phyloP scores from a whole-genome alignment of 2,888 invertebrate genomes.

The Stenotaenia linearis region DNA sequence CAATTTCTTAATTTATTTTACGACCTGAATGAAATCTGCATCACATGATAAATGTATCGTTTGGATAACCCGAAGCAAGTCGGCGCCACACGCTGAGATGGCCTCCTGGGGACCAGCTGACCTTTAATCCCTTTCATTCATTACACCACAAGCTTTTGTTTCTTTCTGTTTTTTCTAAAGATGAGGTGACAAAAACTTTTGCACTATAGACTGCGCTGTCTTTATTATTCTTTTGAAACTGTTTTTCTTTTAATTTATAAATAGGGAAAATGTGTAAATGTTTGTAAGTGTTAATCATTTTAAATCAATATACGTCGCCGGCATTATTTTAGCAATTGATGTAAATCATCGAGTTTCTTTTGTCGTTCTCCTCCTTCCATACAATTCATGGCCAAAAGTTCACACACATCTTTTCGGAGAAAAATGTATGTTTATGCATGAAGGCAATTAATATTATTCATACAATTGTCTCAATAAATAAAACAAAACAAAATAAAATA shows the following conservation, averaged over 20 bases:
- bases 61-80: background rate
- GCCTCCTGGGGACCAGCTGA: constrained; percentile 17
- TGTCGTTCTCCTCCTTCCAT: background rate
- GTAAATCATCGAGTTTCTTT: background rate
- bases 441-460: constrained; percentile 15
- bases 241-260: no score
- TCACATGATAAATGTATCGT: constrained; percentile 19
- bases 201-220: no score
- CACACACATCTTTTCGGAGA: background rate
- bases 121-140: constrained; percentile 15
- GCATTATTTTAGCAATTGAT: background rate
- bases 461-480: background rate
- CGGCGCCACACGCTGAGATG: constrained; percentile 3
- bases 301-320: background rate
- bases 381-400: constrained; percentile 13
- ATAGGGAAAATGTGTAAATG: no score
- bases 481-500: background rate
- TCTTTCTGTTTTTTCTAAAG: background rate
- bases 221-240: no score
- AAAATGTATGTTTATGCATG: constrained; percentile 6
- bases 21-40: constrained; percentile 2
- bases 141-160: constrained; percentile 1
- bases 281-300: background rate
- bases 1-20: constrained; percentile 7
- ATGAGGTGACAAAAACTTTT: background rate